These are phyloP conservation scores for Nothura maculosa DNA, from an alignment of 2,797 vertebrate genomes.

Conservation along the genomic window DNA sequence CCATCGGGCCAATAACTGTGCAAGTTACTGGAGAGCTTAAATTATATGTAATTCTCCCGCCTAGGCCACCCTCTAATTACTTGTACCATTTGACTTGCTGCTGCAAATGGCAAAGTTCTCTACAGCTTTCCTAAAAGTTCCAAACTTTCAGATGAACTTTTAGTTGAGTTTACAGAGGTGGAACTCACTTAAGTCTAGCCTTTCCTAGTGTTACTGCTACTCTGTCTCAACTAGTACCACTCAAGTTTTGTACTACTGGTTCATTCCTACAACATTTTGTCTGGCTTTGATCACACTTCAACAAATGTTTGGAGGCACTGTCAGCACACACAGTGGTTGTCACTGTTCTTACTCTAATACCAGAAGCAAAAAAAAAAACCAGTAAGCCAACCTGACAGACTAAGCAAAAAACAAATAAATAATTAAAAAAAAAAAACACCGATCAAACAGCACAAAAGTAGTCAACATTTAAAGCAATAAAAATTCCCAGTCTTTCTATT, in stretches of 20 bases:
- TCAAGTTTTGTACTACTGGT: background rate
- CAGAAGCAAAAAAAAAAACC: background rate
- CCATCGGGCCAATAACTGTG: background rate
- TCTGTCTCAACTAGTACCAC: background rate
- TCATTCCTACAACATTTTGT: background rate
- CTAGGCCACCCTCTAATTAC: background rate
- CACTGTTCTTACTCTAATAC: background rate
- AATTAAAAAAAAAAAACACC: background rate
- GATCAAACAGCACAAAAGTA: background rate
- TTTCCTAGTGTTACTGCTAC: background rate
- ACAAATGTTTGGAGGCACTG: background rate
- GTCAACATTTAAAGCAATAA: background rate
- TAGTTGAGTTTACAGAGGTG: background rate
- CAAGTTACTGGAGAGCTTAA: background rate
- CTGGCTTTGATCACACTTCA: background rate
- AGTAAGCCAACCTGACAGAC: background rate
- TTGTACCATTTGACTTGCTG: background rate
- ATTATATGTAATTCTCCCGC: background rate
- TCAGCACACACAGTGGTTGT: background rate
- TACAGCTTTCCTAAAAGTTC: background rate
- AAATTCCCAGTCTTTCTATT: background rate
- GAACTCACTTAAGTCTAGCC: background rate
- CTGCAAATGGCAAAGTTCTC: background rate
- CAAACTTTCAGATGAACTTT: background rate
- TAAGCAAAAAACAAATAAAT: background rate